Base-by-base conservation (phyloP, 2,797 vertebrate genomes). In the Sarcophilus harrisii region DNA sequence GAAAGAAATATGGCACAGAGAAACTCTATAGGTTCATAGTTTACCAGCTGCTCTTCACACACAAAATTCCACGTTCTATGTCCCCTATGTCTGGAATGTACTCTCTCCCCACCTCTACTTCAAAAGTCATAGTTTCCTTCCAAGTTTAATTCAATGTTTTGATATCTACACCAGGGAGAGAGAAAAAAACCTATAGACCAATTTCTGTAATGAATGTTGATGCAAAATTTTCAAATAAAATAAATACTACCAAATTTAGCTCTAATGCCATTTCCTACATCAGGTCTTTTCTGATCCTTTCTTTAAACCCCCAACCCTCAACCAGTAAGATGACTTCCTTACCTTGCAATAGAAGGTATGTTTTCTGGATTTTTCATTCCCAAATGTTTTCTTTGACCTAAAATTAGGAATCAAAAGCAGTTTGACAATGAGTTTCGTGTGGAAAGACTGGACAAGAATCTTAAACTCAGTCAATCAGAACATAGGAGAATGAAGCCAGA, bases 331-430 rank as follows among this genome's bases (percentile, higher is more conserved):
- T 38, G 24, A 10, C 29, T 89, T 95, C 58, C 97, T 97, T 96
- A 98, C 98, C 97, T 97, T 95, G 57, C 16, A 30, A 92, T 27
- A 9, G 8, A 45, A 11, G 93, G 5, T 4, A 57, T 10, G 93
- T 45, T 95, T 93, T 96, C 9, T 9, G n/a, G 94, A 96, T 57
- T 95, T 38, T 62, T 96, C 94, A n/a, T 58, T 38, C 21, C 6
- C 57, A 97, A 96, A 95, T 58, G 45, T 0, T 90, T 38, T 1
- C 18, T 6, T 92, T 95, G 93, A 96, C 96, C 98, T 97, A 97
- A 94, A 97, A 96, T 45, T 95, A 38, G 92, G 81, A 96, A 96
- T 95, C n/a, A 95, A 5, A 93, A 59, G 93, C 54, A 16, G 45
- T 93, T 96, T 93, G 95, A 93, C 55, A n/a, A 27, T 58, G 59